Conservation (phyloP, 2,888 invertebrate genomes). For the Phorcus lineatus region DNA sequence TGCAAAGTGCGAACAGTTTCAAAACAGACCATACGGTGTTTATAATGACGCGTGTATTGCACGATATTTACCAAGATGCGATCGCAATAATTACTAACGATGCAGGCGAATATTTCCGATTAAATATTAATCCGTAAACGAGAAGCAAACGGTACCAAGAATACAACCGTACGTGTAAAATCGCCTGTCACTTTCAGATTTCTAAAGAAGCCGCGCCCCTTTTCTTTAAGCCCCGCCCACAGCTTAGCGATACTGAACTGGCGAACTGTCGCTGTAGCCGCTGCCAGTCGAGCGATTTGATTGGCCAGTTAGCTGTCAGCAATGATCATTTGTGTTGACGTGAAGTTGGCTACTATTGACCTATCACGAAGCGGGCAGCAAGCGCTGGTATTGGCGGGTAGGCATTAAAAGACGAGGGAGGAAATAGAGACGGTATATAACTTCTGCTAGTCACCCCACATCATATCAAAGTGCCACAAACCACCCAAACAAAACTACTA, state of each 20-base stretch:
- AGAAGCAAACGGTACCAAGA: background rate
- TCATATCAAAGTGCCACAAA: conserved; percentile 13
- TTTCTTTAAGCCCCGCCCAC: background rate
- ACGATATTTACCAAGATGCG: background rate
- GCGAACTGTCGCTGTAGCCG: background rate
- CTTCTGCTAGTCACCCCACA: background rate
- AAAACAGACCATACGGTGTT: background rate
- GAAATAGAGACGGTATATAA: background rate
- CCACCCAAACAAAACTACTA: background rate
- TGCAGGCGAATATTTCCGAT: conserved; percentile 13
- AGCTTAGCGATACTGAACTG: background rate
- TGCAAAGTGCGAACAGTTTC: background rate
- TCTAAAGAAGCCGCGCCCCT: conserved; percentile 3
- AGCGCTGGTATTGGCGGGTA: background rate
- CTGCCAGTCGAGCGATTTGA: conserved; percentile 8
- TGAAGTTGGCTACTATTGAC: conserved; percentile 26
- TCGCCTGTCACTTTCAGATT: conserved; percentile 8
- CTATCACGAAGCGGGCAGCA: conserved; percentile 19
- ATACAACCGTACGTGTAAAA: background rate
- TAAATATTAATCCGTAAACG: conserved; percentile 13
- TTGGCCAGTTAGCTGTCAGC: conserved; percentile 23
- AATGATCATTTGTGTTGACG: conserved; percentile 14
- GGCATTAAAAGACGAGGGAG: background rate
- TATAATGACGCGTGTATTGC: background rate
- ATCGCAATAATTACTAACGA: background rate